phyloP scores from a whole-genome alignment of 2,113 vertebrate genomes.

The Bothrops jararaca region DNA sequence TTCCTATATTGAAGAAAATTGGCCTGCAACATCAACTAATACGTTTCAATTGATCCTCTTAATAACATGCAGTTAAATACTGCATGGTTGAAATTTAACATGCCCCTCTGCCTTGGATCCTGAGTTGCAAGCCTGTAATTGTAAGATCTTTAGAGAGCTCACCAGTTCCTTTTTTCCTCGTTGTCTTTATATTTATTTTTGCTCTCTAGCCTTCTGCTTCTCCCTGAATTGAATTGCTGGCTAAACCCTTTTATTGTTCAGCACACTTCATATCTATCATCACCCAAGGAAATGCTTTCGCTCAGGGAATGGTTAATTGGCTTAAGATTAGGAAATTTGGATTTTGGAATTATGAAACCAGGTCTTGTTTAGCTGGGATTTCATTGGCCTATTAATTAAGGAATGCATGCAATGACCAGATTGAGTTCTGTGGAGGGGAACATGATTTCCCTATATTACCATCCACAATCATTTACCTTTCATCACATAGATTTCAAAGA shows the following conservation, averaged over 20 bases:
- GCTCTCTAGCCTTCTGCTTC: rapidly evolving
- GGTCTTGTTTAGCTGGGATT: background rate
- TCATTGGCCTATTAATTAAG: background rate
- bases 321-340: background rate
- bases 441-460: background rate
- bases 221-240: background rate
- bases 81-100: background rate
- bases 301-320: constrained; percentile 18
- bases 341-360: constrained; percentile 11
- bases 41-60: background rate
- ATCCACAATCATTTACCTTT: background rate
- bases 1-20: background rate
- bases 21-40: background rate
- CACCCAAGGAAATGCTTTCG: constrained; percentile 3
- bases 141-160: background rate
- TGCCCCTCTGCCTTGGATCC: background rate
- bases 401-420: background rate
- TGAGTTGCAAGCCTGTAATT: background rate
- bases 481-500: background rate
- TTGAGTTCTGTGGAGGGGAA: background rate
- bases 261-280: rapidly evolving
- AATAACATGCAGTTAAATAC: background rate
- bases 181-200: background rate
- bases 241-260: rapidly evolving
- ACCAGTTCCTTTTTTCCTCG: rapidly evolving